Percentiles rank a stretch among this genome's conserved stretches.
Evolutionary conservation across 1,140 invertebrate species (phyloP).

Genomic region (Pectinophora gossypiella): DNA sequence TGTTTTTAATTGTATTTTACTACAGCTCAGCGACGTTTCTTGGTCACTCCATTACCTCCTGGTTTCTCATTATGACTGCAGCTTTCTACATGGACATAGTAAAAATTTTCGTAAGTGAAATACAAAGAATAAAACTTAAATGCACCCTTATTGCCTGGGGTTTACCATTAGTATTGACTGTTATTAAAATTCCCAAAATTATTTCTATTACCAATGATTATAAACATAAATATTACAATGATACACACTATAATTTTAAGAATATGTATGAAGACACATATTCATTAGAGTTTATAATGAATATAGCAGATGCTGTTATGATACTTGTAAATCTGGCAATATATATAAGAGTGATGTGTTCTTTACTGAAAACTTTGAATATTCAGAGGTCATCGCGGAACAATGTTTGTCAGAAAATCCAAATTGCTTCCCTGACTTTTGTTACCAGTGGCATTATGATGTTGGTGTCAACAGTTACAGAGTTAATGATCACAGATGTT

Average conservation of each 20-base stretch:
- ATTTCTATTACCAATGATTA: no score
- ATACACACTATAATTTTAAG: no score
- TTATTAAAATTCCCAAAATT: no score
- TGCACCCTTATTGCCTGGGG: background rate
- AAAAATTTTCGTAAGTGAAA: background rate
- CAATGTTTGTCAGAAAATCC: background rate
- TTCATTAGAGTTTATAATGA: no score
- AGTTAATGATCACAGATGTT: no score
- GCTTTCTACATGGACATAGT: background rate
- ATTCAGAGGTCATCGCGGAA: background rate
- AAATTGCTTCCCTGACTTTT: background rate
- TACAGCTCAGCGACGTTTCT: no score
- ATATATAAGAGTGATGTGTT: background rate
- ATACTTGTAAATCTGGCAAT: background rate
- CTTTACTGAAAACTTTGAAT: background rate
- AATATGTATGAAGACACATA: no score
- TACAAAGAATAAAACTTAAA: background rate
- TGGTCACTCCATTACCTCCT: background rate
- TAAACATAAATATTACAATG: no score
- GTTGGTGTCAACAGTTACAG: no score
- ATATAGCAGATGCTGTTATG: no score
- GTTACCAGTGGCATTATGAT: background rate
- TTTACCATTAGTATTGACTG: background rate
- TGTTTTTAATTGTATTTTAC: no score
- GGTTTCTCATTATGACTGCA: background rate